These are phyloP conservation scores for Hydrotaea cyrtoneurina DNA, from an alignment of 2,888 invertebrate genomes.

Conservation along the genomic window DNA sequence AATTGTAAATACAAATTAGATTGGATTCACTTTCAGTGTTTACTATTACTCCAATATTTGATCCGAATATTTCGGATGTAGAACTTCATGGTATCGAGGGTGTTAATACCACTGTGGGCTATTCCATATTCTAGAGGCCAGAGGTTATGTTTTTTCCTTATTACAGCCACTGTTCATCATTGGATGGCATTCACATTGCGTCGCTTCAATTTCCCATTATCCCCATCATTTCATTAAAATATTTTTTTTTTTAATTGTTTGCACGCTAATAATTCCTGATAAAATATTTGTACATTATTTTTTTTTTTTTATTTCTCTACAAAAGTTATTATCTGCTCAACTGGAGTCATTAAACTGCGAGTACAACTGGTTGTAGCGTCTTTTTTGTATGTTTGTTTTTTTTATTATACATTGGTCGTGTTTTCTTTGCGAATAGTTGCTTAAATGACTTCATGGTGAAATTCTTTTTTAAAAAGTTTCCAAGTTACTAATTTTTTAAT, in stretches of 20 bases:
- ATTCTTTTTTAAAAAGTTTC: no score
- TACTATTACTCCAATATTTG: no score
- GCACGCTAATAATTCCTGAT: not conserved
- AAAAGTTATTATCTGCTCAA: not conserved
- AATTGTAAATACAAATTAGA: no score
- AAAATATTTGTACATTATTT: not conserved
- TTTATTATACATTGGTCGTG: not conserved
- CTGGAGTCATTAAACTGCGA: constrained; percentile 27
- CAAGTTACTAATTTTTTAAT: no score
- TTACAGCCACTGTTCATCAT: no score
- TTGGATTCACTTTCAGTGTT: no score
- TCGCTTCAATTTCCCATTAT: constrained; percentile 14
- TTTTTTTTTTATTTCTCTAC: not conserved
- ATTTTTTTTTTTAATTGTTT: not conserved
- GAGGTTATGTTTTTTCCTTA: no score
- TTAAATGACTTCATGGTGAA: no score
- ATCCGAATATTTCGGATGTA: no score
- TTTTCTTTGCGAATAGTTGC: not conserved
- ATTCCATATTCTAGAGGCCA: no score
- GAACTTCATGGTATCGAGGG: no score
- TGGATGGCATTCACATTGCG: not conserved
- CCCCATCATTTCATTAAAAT: not conserved
- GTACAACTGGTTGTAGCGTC: not conserved
- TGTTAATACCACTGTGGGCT: no score
- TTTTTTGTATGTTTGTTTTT: not conserved